These are phyloP conservation scores for Columbina picui DNA, from an alignment of 2,113 vertebrate genomes.

Conservation along the genomic window DNA sequence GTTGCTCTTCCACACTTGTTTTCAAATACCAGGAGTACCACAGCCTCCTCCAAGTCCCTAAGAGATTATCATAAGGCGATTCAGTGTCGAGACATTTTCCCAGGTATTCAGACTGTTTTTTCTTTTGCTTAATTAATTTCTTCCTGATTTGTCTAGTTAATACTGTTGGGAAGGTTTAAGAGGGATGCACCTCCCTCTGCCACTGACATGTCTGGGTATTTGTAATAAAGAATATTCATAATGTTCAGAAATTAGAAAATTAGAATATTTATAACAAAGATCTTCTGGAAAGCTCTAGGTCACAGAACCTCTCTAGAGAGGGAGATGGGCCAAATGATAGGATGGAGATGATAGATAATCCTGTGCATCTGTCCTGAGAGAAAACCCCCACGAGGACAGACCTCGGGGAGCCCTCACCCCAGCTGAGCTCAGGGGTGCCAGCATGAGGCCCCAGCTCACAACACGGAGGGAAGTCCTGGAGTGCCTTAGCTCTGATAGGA, in stretches of 20 bases:
- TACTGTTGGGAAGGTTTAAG: background rate
- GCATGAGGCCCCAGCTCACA: accelerated
- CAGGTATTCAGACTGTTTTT: background rate
- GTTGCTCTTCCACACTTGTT: background rate
- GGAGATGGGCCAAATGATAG: background rate
- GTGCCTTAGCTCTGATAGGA: background rate
- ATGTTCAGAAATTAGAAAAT: no score
- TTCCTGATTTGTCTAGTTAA: slow-evolving; percentile 15
- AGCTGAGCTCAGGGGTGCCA: background rate
- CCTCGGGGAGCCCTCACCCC: background rate
- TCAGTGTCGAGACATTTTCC: background rate
- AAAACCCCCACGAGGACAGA: background rate
- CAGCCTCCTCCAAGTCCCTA: background rate
- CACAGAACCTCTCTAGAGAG: background rate
- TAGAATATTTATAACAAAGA: background rate
- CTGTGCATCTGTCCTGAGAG: background rate
- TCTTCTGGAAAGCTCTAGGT: background rate
- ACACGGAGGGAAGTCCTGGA: background rate
- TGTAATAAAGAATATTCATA: background rate
- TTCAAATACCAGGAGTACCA: background rate
- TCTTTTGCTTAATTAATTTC: slow-evolving; percentile 29
- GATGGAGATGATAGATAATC: background rate
- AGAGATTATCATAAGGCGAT: background rate
- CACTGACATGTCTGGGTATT: background rate
- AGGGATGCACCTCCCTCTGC: background rate